Conservation (phyloP, 2,888 invertebrate genomes). For the Carterocephalus palaemon region DNA sequence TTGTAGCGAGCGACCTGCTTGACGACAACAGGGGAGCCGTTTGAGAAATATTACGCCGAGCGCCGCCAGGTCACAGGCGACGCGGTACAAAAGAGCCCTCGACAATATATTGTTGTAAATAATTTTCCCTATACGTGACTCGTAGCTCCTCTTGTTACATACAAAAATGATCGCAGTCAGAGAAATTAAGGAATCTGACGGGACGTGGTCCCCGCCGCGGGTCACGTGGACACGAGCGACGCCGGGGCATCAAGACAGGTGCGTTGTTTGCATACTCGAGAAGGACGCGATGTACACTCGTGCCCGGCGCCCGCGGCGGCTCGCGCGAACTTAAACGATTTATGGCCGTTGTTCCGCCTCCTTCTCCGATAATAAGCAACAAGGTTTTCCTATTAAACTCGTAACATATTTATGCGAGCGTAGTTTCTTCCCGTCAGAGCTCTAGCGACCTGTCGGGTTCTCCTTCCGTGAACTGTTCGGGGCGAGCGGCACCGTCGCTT, state of each 20-base stretch:
- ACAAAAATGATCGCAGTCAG: too few species aligned
- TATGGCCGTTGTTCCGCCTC: conserved; percentile 3
- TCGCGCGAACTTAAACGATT: conserved; percentile 14
- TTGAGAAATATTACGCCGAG: conserved; percentile 2
- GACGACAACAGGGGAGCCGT: conserved; percentile 8
- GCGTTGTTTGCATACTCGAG: conserved; percentile 1
- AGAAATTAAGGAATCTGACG: too few species aligned
- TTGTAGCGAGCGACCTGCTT: conserved; percentile 12
- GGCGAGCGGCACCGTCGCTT: too few species aligned
- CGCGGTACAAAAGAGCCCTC: neutral
- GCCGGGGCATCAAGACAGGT: conserved; percentile 1
- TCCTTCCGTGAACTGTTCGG: too few species aligned
- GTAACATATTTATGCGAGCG: conserved; percentile 1
- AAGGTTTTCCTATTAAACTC: conserved; percentile 15
- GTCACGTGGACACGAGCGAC: neutral
- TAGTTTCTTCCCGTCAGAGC: neutral
- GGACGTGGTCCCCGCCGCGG: neutral
- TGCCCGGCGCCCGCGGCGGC: too few species aligned
- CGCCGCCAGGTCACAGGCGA: neutral
- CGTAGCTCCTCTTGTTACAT: too few species aligned
- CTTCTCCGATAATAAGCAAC: conserved; percentile 16
- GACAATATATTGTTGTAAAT: too few species aligned
- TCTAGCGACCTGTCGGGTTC: neutral
- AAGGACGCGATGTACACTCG: too few species aligned
- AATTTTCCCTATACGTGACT: too few species aligned